Evolutionary conservation across 2,888 invertebrate species (phyloP).

Genomic region (Cheilosia grossa): DNA sequence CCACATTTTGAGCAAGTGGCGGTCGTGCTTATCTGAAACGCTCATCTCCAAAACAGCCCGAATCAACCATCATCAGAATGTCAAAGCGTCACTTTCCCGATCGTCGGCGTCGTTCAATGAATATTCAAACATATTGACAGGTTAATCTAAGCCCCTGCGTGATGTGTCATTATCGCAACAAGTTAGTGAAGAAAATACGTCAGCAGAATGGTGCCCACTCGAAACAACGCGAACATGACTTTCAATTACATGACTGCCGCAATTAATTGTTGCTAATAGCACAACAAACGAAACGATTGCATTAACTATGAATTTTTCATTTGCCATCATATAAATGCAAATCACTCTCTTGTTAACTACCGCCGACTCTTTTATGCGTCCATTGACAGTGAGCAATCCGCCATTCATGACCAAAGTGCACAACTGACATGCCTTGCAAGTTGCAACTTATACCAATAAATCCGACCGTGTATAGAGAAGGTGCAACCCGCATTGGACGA

Average conservation of each 20-base stretch:
- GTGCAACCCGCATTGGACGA: constrained; percentile 24
- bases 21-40: too few species aligned
- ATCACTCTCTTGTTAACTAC: constrained; percentile 10
- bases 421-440: constrained; percentile 18
- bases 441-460: constrained; percentile 29
- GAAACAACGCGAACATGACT: constrained; percentile 23
- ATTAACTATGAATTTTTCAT: constrained; percentile 19
- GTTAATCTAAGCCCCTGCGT: neutral
- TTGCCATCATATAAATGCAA: constrained; percentile 36
- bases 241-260: constrained; percentile 37
- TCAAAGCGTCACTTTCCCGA: neutral
- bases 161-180: constrained; percentile 12
- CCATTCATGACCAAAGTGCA: neutral
- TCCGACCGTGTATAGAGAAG: constrained; percentile 18
- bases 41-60: too few species aligned
- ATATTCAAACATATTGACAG: neutral
- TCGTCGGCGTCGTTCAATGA: neutral
- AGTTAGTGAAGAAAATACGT: constrained; percentile 13
- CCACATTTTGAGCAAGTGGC: too few species aligned
- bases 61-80: too few species aligned
- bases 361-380: neutral
- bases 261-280: constrained; percentile 40
- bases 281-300: constrained; percentile 28
- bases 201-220: neutral
- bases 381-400: constrained; percentile 3